A percentile compares a stretch with the other conserved stretches of the same genome.
phyloP scores from a whole-genome alignment of 2,888 invertebrate species.

The Hesperia comma region DNA sequence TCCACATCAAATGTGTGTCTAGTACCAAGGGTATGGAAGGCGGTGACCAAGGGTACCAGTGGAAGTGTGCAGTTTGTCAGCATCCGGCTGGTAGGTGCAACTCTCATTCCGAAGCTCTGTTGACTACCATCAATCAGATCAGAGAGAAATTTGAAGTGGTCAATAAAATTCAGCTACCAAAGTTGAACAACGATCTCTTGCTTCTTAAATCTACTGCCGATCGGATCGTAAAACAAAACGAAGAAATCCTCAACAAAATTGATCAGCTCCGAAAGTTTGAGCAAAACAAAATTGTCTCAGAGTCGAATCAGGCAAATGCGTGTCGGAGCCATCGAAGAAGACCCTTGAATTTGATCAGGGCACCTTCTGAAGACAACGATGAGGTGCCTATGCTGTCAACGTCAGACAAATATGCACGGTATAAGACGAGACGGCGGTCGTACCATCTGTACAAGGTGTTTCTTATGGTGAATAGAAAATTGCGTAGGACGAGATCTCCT shows the following conservation, averaged over 20 bases:
- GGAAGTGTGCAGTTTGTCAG: constrained; percentile 66
- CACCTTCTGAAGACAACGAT: not conserved
- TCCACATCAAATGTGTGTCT: constrained; percentile 51
- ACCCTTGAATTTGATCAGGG: constrained; percentile 10
- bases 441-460: constrained; percentile 60
- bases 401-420: constrained; percentile 44
- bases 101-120: constrained; percentile 39
- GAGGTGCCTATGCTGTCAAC: constrained; percentile 9
- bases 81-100: constrained; percentile 46
- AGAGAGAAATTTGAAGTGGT: constrained; percentile 68
- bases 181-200: constrained; percentile 61
- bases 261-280: constrained; percentile 12
- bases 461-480: constrained; percentile 59
- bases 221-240: constrained; percentile 62
- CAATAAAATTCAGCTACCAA: constrained; percentile 70
- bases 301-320: not conserved
- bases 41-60: constrained; percentile 60
- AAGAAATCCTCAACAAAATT: constrained; percentile 53
- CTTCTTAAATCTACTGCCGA: constrained; percentile 61
- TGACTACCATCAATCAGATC: constrained; percentile 50
- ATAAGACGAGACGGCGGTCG: constrained; percentile 55
- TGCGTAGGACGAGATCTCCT: constrained; percentile 43
- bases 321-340: constrained; percentile 10
- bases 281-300: not conserved
- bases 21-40: constrained; percentile 50